Evolutionary conservation across 1,140 invertebrate species (phyloP).

Genomic region (Delia radicum): DNA sequence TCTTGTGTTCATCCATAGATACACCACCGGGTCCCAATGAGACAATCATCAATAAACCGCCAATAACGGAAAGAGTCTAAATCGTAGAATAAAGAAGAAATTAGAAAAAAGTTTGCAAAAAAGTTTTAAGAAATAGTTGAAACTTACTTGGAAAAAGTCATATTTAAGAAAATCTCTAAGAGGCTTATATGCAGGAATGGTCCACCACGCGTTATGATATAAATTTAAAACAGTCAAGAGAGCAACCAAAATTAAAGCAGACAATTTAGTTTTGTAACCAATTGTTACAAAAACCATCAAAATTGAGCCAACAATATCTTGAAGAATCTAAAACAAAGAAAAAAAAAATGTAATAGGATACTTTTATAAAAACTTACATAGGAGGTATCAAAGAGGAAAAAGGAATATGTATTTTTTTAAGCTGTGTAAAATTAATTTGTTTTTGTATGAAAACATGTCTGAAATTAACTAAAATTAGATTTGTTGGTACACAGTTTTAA

Average conservation of each 20-base stretch:
- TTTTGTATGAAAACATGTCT: no score
- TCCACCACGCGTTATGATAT: slow-evolving; percentile 99
- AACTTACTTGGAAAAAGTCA: slow-evolving; percentile 95
- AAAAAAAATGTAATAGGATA: background rate
- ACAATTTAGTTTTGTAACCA: slow-evolving; percentile 98
- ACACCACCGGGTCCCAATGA: slow-evolving; percentile 97
- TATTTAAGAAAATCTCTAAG: slow-evolving; percentile 99
- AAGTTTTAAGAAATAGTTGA: no score
- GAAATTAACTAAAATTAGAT: no score
- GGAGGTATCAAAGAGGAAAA: background rate
- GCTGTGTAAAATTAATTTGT: no score
- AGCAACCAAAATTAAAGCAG: slow-evolving; percentile 89
- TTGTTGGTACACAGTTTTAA: no score
- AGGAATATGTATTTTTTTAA: no score
- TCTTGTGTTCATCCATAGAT: slow-evolving; percentile 99
- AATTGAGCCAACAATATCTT: slow-evolving; percentile 89
- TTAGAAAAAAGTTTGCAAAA: no score
- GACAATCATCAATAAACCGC: slow-evolving; percentile 98
- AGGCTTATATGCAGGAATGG: slow-evolving; percentile 89
- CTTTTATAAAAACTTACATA: background rate
- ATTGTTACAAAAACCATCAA: slow-evolving; percentile 96
- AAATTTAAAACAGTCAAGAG: slow-evolving; percentile 90
- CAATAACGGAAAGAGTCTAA: slow-evolving; percentile 97
- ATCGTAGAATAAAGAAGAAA: no score
- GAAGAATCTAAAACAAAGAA: slow-evolving; percentile 55